Conservation (phyloP, 2,113 vertebrate species). For the Forbesichthys agassizii region DNA sequence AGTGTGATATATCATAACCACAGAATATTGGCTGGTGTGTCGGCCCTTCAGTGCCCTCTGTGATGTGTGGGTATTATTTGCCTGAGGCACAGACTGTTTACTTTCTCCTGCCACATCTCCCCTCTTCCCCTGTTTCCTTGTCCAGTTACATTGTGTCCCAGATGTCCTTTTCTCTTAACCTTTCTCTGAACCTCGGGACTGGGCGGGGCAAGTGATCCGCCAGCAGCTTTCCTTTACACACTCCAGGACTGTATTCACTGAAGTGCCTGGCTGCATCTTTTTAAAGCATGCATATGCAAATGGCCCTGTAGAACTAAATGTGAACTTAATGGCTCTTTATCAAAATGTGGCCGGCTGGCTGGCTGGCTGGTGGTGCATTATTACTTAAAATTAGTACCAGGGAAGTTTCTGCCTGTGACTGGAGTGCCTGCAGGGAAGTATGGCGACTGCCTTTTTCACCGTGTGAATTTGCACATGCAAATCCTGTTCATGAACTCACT, state of each 20-base stretch:
- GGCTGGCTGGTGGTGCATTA: no score
- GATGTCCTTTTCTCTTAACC: slow-evolving; percentile 52
- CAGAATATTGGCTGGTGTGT: slow-evolving; percentile 16
- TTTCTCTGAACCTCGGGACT: slow-evolving; percentile 39
- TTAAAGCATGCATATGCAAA: slow-evolving; percentile 4
- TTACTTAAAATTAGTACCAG: no score
- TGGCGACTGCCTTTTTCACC: no score
- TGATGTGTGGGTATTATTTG: slow-evolving; percentile 32
- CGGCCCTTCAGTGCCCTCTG: slow-evolving; percentile 31
- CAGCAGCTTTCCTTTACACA: slow-evolving; percentile 16
- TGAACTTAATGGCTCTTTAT: background rate
- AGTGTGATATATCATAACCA: slow-evolving; percentile 5
- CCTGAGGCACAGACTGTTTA: slow-evolving; percentile 34
- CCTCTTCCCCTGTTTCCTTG: slow-evolving; percentile 13
- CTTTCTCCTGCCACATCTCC: slow-evolving; percentile 20
- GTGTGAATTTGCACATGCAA: no score
- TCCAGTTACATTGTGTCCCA: slow-evolving; percentile 53
- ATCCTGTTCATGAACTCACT: no score
- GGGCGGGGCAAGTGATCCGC: slow-evolving; percentile 37
- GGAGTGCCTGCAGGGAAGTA: no score
- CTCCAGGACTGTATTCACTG: slow-evolving; percentile 28
- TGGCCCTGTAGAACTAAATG: background rate
- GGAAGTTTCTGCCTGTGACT: no score
- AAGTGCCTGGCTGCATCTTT: slow-evolving; percentile 13
- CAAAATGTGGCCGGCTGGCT: no score